Conservation (phyloP, 1,140 invertebrate species). For the Hylyphantes graminicola region DNA sequence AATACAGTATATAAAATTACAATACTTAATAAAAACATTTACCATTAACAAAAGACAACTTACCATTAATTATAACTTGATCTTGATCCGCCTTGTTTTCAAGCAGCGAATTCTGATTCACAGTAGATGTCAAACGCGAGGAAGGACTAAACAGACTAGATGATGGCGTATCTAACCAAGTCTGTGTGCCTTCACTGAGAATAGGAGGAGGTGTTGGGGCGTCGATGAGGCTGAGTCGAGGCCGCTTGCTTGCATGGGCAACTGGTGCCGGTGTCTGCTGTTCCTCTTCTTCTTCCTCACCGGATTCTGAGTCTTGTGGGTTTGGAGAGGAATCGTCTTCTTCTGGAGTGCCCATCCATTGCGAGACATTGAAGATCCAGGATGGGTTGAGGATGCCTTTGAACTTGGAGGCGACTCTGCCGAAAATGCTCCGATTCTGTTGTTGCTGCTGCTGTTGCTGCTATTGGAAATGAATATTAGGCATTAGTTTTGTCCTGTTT, state of each 20-base stretch:
- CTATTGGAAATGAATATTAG: no score
- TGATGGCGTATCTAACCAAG: conserved; percentile 35
- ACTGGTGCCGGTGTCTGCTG: neutral
- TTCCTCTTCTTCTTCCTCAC: conserved; percentile 11
- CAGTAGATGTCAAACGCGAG: conserved; percentile 18
- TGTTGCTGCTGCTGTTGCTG: no score
- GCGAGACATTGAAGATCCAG: conserved; percentile 37
- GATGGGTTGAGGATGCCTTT: conserved; percentile 43
- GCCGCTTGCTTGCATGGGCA: conserved; percentile 22
- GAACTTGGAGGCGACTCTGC: conserved; percentile 44
- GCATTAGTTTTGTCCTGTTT: no score
- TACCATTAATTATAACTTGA: conserved; percentile 35
- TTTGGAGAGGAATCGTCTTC: neutral
- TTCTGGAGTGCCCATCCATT: conserved; percentile 12
- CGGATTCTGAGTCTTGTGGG: neutral
- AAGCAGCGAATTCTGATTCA: conserved; percentile 16
- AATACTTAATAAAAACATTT: neutral
- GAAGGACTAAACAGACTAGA: neutral
- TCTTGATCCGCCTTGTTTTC: conserved; percentile 29
- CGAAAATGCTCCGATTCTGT: conserved; percentile 29
- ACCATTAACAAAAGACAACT: neutral
- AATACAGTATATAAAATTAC: neutral
- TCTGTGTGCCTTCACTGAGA: conserved; percentile 44
- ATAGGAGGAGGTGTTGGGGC: neutral
- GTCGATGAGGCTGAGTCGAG: conserved; percentile 11